These are phyloP conservation scores for Spialia ferax DNA, from an alignment of 2,888 invertebrate genomes.

Conservation along the genomic window DNA sequence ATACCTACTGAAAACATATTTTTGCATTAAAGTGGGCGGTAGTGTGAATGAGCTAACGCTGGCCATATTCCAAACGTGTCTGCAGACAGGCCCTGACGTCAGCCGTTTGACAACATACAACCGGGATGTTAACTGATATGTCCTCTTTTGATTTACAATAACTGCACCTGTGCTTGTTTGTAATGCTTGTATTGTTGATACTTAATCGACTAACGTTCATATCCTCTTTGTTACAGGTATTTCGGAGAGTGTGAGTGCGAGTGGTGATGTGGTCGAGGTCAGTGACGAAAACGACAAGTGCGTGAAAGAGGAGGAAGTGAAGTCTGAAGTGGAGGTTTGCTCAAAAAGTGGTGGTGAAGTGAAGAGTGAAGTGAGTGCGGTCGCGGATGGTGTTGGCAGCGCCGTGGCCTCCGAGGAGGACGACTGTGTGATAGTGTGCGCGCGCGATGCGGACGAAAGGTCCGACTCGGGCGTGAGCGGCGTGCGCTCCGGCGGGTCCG, in stretches of 20 bases:
- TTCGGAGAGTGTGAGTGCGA: slow-evolving; percentile 75
- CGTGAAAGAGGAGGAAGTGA: slow-evolving; percentile 75
- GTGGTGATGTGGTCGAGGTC: slow-evolving; percentile 78
- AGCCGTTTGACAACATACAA: slow-evolving; percentile 63
- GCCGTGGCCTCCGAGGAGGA: slow-evolving; percentile 88
- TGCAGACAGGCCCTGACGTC: slow-evolving; percentile 65
- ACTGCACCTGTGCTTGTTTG: slow-evolving; percentile 7
- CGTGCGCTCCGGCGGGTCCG: slow-evolving; percentile 89
- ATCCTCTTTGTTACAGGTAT: slow-evolving; percentile 75
- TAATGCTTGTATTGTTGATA: too few species aligned
- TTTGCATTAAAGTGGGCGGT: slow-evolving; percentile 60
- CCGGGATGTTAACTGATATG: slow-evolving; percentile 48
- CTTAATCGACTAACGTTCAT: background rate
- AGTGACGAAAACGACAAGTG: slow-evolving; percentile 79
- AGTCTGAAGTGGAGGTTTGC: slow-evolving; percentile 58
- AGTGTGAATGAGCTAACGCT: slow-evolving; percentile 81
- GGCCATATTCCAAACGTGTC: slow-evolving; percentile 76
- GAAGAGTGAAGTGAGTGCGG: slow-evolving; percentile 80
- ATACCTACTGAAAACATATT: slow-evolving; percentile 57
- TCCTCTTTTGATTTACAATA: slow-evolving; percentile 20
- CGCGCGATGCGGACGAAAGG: slow-evolving; percentile 85
- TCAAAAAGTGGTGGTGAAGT: slow-evolving; percentile 78
- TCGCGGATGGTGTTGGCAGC: slow-evolving; percentile 83
- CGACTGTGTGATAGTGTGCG: slow-evolving; percentile 89
- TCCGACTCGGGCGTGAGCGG: slow-evolving; percentile 92